Percentiles rank a stretch among this genome's conserved stretches.
Conservation (phyloP, 2,888 invertebrate genomes). For the Leucozona laternaria region DNA sequence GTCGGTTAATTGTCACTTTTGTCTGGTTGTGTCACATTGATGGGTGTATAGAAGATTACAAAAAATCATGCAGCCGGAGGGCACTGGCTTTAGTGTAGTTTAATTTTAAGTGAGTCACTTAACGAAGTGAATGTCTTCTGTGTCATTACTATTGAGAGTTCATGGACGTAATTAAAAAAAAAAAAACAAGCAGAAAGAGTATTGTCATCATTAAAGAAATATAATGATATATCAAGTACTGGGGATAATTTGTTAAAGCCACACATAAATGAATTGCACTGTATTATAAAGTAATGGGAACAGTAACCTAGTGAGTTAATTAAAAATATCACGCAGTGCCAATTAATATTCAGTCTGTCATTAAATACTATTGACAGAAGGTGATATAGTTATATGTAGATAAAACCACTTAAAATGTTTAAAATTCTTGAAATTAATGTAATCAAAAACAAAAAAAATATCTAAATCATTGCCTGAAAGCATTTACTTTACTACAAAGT, state of each 20-base stretch:
- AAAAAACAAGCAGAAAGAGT: neutral
- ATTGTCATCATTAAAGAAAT: neutral
- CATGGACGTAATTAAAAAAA: neutral
- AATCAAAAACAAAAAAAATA: neutral
- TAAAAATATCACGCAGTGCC: constrained; percentile 23
- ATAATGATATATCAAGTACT: neutral
- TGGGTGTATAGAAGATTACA: neutral
- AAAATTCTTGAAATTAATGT: neutral
- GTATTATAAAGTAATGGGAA: neutral
- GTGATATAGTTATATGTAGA: neutral
- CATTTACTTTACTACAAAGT: neutral
- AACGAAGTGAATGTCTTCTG: neutral
- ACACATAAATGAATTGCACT: neutral
- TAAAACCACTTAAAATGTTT: constrained; percentile 5
- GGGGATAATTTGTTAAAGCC: neutral
- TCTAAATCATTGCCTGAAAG: neutral
- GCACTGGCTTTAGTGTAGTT: neutral
- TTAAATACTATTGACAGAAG: constrained; percentile 18
- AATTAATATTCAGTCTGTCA: constrained; percentile 27
- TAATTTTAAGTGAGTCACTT: constrained; percentile 13
- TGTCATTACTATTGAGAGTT: constrained; percentile 5
- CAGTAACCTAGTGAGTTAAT: constrained; percentile 25
- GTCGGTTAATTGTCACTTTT: constrained; percentile 13
- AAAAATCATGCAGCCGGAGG: neutral
- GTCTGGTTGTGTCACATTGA: constrained; percentile 25